phyloP scores from a whole-genome alignment of 2,888 invertebrate species.

The Hyles lineata region DNA sequence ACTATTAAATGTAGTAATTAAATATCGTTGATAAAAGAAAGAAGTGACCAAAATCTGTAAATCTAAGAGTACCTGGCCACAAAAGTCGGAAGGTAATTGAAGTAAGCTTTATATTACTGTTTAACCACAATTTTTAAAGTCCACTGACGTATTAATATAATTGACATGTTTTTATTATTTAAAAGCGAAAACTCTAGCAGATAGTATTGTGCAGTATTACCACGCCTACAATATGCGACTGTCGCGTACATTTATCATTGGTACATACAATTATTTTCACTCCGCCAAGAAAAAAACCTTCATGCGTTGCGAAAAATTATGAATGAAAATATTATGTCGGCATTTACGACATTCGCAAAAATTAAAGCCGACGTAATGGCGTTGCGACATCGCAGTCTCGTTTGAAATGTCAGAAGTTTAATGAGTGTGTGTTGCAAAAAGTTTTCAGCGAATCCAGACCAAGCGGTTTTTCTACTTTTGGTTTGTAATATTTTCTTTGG shows the following conservation, averaged over 20 bases:
- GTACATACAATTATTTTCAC: background rate
- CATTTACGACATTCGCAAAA: slow-evolving; percentile 45
- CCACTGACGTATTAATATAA: too few relatives aligned
- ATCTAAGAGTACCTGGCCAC: too few relatives aligned
- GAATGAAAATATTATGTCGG: slow-evolving; percentile 34
- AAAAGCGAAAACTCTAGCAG: too few relatives aligned
- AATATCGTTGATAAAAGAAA: too few relatives aligned
- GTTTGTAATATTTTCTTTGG: too few relatives aligned
- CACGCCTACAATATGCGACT: too few relatives aligned
- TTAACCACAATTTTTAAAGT: too few relatives aligned
- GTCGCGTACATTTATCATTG: background rate
- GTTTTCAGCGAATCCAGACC: slow-evolving; percentile 21
- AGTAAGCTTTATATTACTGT: too few relatives aligned
- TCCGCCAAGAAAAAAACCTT: slow-evolving; percentile 1
- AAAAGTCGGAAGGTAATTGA: too few relatives aligned
- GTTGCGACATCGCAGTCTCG: slow-evolving; percentile 49
- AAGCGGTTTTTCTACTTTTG: slow-evolving; percentile 8
- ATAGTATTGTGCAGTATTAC: background rate
- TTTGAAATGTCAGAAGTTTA: slow-evolving; percentile 72
- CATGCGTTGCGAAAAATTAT: slow-evolving; percentile 32
- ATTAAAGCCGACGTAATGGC: slow-evolving; percentile 37
- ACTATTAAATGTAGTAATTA: too few relatives aligned
- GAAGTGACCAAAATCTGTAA: too few relatives aligned
- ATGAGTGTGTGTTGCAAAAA: slow-evolving; percentile 35
- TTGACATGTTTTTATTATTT: too few relatives aligned